A percentile compares a stretch with the other conserved stretches of the same genome.
These are phyloP conservation scores for Elmis aenea DNA, from an alignment of 2,888 invertebrate species.

Conservation along the genomic window DNA sequence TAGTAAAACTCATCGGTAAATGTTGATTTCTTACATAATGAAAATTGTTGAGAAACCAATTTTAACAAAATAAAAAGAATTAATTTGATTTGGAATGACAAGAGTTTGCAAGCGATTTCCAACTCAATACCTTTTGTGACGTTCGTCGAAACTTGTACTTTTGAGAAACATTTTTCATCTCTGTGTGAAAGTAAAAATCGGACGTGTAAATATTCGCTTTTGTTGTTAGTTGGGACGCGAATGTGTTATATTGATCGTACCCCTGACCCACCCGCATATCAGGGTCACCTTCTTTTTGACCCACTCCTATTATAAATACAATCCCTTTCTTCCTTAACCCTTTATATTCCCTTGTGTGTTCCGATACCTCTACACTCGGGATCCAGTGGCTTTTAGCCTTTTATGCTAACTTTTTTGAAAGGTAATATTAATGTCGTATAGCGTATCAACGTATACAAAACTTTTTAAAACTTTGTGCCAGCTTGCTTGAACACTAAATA, in stretches of 20 bases:
- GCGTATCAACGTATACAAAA: slow-evolving; percentile 13
- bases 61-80: too few relatives aligned
- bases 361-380: slow-evolving; percentile 9
- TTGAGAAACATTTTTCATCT: too few relatives aligned
- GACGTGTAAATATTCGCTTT: too few relatives aligned
- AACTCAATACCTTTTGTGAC: too few relatives aligned
- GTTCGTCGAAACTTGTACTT: too few relatives aligned
- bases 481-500: too few relatives aligned
- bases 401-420: slow-evolving; percentile 6
- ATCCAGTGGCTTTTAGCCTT: slow-evolving; percentile 11
- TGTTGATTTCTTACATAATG: too few relatives aligned
- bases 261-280: slow-evolving; percentile 25
- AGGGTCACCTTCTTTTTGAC: slow-evolving; percentile 27
- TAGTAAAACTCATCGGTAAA: too few relatives aligned
- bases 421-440: slow-evolving; percentile 8
- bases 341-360: slow-evolving; percentile 13
- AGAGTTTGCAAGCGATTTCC: too few relatives aligned
- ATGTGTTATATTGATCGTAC: slow-evolving; percentile 25
- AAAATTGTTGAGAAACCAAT: too few relatives aligned
- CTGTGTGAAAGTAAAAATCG: too few relatives aligned
- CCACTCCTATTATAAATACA: slow-evolving; percentile 24
- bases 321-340: slow-evolving; percentile 17
- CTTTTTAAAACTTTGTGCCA: slow-evolving; percentile 24
- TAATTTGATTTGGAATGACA: too few relatives aligned
- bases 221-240: slow-evolving; percentile 14